Conservation (phyloP, 2,797 vertebrate genomes). For the Setipinna tenuifilis region DNA sequence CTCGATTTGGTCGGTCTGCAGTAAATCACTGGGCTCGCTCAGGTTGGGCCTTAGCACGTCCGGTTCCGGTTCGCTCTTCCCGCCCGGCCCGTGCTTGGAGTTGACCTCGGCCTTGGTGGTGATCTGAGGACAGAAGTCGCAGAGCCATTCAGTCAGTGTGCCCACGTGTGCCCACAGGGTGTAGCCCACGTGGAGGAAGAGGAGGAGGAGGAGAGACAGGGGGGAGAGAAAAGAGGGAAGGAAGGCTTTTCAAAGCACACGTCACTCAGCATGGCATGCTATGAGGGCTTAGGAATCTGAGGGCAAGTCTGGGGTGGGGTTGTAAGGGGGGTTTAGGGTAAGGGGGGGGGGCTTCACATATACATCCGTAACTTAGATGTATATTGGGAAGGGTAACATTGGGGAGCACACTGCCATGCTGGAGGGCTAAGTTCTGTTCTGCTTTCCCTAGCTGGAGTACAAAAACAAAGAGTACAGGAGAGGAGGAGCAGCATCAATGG, state of each 20-base stretch:
- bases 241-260: constrained; percentile 23
- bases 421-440: background rate
- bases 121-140: constrained; percentile 66
- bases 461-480: constrained; percentile 1
- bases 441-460: constrained; percentile 7
- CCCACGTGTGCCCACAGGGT: too few relatives aligned
- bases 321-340: background rate
- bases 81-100: constrained; percentile 70
- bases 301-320: background rate
- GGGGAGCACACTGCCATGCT: background rate
- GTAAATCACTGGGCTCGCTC: constrained; percentile 80
- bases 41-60: constrained; percentile 83
- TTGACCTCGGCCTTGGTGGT: constrained; percentile 76
- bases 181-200: background rate
- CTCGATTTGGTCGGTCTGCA: constrained; percentile 81
- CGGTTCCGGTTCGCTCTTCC: constrained; percentile 79
- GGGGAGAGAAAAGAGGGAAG: background rate
- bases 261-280: constrained; percentile 18
- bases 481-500: constrained; percentile 22
- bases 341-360: constrained; percentile 1
- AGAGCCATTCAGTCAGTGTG: background rate
- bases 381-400: constrained; percentile 6
- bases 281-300: constrained; percentile 2
- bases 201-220: constrained; percentile 16
- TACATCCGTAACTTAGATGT: constrained; percentile 38